A percentile compares a stretch with the other conserved stretches of the same genome.
Evolutionary conservation across 2,888 invertebrate genomes (phyloP).

Genomic region (Cataglyphis cursor): DNA sequence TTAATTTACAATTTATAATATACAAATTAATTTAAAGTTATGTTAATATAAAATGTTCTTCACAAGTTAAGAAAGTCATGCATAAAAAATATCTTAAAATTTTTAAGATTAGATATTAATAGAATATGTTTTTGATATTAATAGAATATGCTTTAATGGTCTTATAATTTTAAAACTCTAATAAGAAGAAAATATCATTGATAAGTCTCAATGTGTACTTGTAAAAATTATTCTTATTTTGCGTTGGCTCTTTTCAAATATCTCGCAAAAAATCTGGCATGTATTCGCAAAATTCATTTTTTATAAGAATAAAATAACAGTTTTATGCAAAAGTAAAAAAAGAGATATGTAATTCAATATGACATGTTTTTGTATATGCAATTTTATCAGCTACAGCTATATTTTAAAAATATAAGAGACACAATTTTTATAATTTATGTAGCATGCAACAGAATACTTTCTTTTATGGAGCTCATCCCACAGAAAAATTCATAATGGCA

Average conservation of each 20-base stretch:
- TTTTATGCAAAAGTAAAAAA: neutral
- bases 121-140: too few species aligned
- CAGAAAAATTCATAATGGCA: conserved; percentile 41
- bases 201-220: neutral
- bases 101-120: neutral
- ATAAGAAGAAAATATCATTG: neutral
- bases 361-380: neutral
- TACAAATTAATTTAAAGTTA: neutral
- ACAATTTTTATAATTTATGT: conserved; percentile 25
- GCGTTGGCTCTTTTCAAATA: neutral
- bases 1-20: too few species aligned
- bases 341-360: neutral
- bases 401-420: neutral
- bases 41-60: neutral
- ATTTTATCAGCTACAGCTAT: neutral
- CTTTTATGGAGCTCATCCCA: conserved; percentile 16
- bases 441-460: conserved; percentile 27
- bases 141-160: neutral
- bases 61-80: neutral
- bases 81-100: neutral
- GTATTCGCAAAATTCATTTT: neutral
- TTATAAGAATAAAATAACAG: conserved; percentile 1
- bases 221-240: neutral
- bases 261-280: neutral
- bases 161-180: conserved; percentile 4